Evolutionary conservation across 2,888 invertebrate genomes (phyloP), one percentile per base, ranked within the genome.

Genomic region (Tinea pellionella): DNA sequence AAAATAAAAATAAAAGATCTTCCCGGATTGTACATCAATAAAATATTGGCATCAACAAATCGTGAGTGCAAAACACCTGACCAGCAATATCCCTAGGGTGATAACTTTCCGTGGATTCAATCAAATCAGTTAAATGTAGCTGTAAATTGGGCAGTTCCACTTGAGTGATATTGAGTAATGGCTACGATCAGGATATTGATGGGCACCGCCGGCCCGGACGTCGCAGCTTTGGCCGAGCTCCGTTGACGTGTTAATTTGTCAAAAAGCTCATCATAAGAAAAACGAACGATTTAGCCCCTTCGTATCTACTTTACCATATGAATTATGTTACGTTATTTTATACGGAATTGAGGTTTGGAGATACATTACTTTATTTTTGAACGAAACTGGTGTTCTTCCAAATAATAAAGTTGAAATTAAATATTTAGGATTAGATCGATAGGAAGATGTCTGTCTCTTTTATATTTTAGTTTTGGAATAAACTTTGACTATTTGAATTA

Each of bases 91-190:
- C 67, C 67, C 62, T 60, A 63, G 69, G 70, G 77, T 72, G 75
- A 78, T 79, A 79, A 78, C 76, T 79, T 77, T 75, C 68, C 71
- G 71, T 71, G 77, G 75, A 78, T 80, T 82, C 78, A 80, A 83
- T 83, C 81, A 80, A 80, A 81, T 83, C 80, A 80, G 81, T 83
- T 80, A 83, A 85, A 84, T 81, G 82, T 83, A 80, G 80, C 83
- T 81, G 82, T 78, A 82, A 85, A 85, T 84, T 81, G 81, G 78
- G 74, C 79, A 82, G 83, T 84, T 82, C 78, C 82, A 81, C 80
- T 80, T 78, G 80, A 81, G 73, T 75, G 83, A 75, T 82, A 78
- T 80, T 85, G 84, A 85, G 78, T 82, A 80, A 85, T 83, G 78
- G 78, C 72, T 72, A 74, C 72, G 73, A 75, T 69, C 65, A 67